phyloP scores from a whole-genome alignment of 2,888 invertebrate genomes.

The Lottia scabra region DNA sequence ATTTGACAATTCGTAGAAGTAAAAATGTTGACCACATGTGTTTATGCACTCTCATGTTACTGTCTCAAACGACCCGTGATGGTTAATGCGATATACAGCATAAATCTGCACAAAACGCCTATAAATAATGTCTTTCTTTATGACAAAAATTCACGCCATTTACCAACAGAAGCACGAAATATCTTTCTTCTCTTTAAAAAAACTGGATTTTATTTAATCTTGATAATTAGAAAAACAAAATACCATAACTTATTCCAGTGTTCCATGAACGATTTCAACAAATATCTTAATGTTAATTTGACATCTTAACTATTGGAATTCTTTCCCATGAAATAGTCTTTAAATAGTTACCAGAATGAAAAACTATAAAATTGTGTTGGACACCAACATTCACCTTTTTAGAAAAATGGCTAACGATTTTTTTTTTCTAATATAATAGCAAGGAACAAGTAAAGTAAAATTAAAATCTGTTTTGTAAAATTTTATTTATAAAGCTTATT shows the following conservation, averaged over 20 bases:
- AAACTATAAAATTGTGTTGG: too few relatives aligned
- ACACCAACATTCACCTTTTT: too few relatives aligned
- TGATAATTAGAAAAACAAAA: not conserved
- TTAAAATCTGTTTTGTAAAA: too few relatives aligned
- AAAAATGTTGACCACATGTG: not conserved
- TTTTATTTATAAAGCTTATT: too few relatives aligned
- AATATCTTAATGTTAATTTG: not conserved
- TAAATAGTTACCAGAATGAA: too few relatives aligned
- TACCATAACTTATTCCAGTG: not conserved
- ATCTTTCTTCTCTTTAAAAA: not conserved
- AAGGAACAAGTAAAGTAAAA: too few relatives aligned
- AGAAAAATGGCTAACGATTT: too few relatives aligned
- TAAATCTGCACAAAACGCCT: not conserved
- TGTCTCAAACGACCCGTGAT: not conserved
- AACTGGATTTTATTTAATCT: not conserved
- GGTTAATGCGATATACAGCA: not conserved
- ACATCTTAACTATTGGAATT: not conserved
- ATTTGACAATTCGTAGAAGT: too few relatives aligned
- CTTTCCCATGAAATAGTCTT: not conserved
- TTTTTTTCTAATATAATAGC: too few relatives aligned
- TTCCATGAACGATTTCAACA: not conserved
- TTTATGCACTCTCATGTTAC: not conserved
- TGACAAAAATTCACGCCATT: conserved; percentile 1
- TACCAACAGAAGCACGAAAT: not conserved
- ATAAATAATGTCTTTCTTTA: not conserved